A percentile compares a stretch with the other conserved stretches of the same genome.
Evolutionary conservation across 2,113 vertebrate species (phyloP).

Genomic region (Lutjanus erythropterus): DNA sequence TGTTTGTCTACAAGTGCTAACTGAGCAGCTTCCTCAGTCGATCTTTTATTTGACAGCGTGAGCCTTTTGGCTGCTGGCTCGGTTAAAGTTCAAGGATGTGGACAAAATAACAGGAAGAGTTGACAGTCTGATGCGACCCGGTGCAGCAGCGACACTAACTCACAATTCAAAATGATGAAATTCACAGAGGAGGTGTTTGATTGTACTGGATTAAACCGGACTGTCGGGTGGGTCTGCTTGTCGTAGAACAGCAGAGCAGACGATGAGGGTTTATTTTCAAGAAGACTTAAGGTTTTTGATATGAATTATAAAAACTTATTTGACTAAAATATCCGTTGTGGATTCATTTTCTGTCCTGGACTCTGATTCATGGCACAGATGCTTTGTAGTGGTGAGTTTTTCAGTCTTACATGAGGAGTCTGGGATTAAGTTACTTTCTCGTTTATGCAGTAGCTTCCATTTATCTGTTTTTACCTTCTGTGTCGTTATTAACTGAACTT

Average conservation of each 20-base stretch:
- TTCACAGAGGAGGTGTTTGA: not conserved
- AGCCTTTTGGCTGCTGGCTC: not conserved
- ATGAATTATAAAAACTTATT: not conserved
- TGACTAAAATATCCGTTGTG: not conserved
- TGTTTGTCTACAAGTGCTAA: not conserved
- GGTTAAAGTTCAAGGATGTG: not conserved
- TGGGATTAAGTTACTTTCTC: too few species aligned
- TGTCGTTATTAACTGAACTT: not conserved
- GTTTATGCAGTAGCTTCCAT: not conserved
- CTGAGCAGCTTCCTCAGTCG: not conserved
- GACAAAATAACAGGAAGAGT: slow-evolving; percentile 2
- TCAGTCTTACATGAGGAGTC: not conserved
- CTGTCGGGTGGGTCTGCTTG: not conserved
- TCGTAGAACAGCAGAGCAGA: not conserved
- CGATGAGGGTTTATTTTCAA: not conserved
- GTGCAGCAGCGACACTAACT: not conserved
- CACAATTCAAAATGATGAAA: not conserved
- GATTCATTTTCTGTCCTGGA: rapidly evolving
- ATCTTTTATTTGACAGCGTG: not conserved
- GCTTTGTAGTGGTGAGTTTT: not conserved
- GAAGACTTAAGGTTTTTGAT: not conserved
- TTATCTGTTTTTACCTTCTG: not conserved
- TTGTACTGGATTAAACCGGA: not conserved
- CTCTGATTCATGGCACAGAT: not conserved
- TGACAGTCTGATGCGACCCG: not conserved